Conservation (phyloP, 2,113 vertebrate genomes). For the Zapornia atra region DNA sequence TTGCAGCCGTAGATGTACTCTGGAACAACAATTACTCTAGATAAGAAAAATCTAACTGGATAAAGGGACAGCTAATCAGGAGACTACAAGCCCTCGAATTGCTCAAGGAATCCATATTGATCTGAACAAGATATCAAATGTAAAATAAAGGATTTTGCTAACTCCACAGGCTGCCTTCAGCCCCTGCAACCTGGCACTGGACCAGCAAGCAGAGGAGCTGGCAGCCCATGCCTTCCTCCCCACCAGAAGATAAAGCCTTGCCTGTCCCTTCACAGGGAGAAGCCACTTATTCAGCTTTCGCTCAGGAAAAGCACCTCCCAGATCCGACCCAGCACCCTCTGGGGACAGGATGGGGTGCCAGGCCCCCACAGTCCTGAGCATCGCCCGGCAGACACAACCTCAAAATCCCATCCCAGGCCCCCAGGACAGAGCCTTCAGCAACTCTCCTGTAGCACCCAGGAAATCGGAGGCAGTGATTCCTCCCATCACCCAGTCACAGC, state of each 20-base stretch:
- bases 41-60: conserved; percentile 46
- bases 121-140: conserved; percentile 27
- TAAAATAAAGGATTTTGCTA: conserved; percentile 46
- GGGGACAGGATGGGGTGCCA: not conserved
- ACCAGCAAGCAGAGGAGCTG: not conserved
- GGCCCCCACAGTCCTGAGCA: accelerated
- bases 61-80: conserved; percentile 52
- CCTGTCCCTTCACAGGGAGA: not conserved
- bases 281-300: not conserved
- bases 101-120: conserved; percentile 42
- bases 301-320: not conserved
- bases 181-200: conserved; percentile 25
- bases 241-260: not conserved
- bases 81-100: conserved; percentile 7
- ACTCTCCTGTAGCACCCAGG: not conserved
- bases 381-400: not conserved
- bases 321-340: not conserved
- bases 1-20: not conserved
- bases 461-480: not conserved
- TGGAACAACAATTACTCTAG: conserved; percentile 34
- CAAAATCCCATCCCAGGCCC: accelerated
- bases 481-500: not conserved
- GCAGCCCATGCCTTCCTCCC: not conserved
- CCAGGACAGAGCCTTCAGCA: not conserved
- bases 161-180: conserved; percentile 6